Evolutionary conservation across 2,888 invertebrate genomes (phyloP).

Genomic region (Tachina grossa): DNA sequence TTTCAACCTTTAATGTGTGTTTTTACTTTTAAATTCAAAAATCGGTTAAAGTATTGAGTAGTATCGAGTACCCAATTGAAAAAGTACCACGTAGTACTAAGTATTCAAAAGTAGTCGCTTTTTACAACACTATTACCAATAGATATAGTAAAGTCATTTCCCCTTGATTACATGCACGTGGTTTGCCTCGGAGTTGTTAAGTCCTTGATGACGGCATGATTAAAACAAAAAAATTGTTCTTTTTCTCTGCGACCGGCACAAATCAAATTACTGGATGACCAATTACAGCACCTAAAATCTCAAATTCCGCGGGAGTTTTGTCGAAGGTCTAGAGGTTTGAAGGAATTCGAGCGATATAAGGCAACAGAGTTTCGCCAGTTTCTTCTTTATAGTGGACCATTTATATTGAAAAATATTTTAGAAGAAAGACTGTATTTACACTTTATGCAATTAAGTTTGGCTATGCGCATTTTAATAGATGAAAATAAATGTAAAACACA

Average conservation of each 20-base stretch:
- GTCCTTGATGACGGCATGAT: constrained; percentile 44
- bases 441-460: constrained; percentile 45
- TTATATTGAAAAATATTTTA: constrained; percentile 42
- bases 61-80: too few species aligned
- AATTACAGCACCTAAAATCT: too few species aligned
- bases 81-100: too few species aligned
- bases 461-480: too few species aligned
- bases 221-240: constrained; percentile 39
- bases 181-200: constrained; percentile 52
- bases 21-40: too few species aligned
- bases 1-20: too few species aligned
- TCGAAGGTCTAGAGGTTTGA: too few species aligned
- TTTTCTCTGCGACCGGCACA: constrained; percentile 38
- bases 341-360: constrained; percentile 58
- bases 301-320: too few species aligned
- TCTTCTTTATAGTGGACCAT: constrained; percentile 21
- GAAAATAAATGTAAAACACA: too few species aligned
- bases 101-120: too few species aligned
- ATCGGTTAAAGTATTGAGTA: too few species aligned
- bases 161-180: constrained; percentile 60
- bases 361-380: constrained; percentile 50
- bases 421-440: constrained; percentile 18
- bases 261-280: constrained; percentile 38
- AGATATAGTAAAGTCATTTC: constrained; percentile 42
- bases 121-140: too few species aligned